Percentiles rank a stretch among this genome's conserved stretches.
Evolutionary conservation across 1,140 invertebrate species (phyloP).

Genomic region (Macrosteles quadrilineatus): DNA sequence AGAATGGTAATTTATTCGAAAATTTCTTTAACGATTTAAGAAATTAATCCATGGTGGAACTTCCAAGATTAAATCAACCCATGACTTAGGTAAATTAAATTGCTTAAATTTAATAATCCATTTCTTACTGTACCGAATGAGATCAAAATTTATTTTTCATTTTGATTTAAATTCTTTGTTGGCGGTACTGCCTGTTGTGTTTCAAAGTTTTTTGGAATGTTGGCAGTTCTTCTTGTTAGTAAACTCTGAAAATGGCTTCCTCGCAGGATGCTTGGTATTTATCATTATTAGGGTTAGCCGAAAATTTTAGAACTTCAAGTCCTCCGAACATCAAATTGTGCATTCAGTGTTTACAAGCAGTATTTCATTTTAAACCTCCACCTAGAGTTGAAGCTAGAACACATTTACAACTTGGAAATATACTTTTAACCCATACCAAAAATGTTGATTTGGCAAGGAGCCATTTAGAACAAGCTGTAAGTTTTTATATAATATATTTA

Average conservation of each 20-base stretch:
- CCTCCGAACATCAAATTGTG: constrained; percentile 95
- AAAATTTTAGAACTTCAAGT: constrained; percentile 93
- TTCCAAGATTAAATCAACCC: too few relatives aligned
- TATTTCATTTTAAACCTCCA: constrained; percentile 93
- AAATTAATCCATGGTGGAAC: too few relatives aligned
- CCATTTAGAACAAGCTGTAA: constrained; percentile 95
- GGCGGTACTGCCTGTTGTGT: too few relatives aligned
- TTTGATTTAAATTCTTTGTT: too few relatives aligned
- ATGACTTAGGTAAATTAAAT: too few relatives aligned
- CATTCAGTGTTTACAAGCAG: constrained; percentile 94
- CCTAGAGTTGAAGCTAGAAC: constrained; percentile 91
- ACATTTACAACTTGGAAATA: constrained; percentile 93
- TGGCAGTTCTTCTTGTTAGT: constrained; percentile 15
- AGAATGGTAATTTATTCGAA: too few relatives aligned
- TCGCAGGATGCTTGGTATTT: constrained; percentile 95
- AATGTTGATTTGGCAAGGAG: constrained; percentile 90
- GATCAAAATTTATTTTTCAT: too few relatives aligned
- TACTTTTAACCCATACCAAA: constrained; percentile 90
- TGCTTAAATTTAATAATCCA: too few relatives aligned
- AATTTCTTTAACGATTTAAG: too few relatives aligned
- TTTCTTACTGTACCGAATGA: too few relatives aligned
- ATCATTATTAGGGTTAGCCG: constrained; percentile 90
- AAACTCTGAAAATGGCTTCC: constrained; percentile 64
- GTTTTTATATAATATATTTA: too few relatives aligned
- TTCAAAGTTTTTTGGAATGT: too few relatives aligned